A percentile compares a stretch with the other conserved stretches of the same genome.
Evolutionary conservation across 2,797 vertebrate species (phyloP).

Genomic region (Nothura maculosa): DNA sequence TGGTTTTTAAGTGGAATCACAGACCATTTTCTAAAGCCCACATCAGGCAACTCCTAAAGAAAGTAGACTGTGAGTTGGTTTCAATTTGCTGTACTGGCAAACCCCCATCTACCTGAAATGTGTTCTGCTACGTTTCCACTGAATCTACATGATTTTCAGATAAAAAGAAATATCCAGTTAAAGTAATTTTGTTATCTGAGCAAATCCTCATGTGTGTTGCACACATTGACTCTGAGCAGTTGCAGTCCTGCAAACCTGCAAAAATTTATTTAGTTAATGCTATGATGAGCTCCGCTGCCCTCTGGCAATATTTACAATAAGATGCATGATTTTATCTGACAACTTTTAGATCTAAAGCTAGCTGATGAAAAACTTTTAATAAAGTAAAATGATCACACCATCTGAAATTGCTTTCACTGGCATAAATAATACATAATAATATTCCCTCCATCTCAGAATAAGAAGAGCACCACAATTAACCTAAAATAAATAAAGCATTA

Average conservation of each 20-base stretch:
- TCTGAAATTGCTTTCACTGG: neutral
- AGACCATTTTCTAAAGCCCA: neutral
- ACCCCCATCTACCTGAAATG: neutral
- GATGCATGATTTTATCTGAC: neutral
- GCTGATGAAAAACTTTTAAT: neutral
- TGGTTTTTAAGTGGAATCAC: neutral
- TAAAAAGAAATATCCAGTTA: neutral
- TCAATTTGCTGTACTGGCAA: neutral
- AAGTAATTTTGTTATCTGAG: neutral
- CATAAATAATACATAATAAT: neutral
- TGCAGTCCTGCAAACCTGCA: neutral
- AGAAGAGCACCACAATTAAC: accelerated
- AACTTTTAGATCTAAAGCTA: neutral
- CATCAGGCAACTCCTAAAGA: neutral
- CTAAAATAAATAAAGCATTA: neutral
- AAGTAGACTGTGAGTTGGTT: neutral
- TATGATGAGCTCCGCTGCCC: neutral
- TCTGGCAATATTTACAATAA: neutral
- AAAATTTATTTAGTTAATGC: neutral
- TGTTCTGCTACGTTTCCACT: neutral
- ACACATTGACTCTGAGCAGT: neutral
- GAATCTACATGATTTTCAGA: neutral
- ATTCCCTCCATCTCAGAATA: neutral
- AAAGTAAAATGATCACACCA: neutral
- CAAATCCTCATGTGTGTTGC: neutral